Evolutionary conservation across 2,888 invertebrate genomes (phyloP).

Genomic region (Acanthopleura granulata): DNA sequence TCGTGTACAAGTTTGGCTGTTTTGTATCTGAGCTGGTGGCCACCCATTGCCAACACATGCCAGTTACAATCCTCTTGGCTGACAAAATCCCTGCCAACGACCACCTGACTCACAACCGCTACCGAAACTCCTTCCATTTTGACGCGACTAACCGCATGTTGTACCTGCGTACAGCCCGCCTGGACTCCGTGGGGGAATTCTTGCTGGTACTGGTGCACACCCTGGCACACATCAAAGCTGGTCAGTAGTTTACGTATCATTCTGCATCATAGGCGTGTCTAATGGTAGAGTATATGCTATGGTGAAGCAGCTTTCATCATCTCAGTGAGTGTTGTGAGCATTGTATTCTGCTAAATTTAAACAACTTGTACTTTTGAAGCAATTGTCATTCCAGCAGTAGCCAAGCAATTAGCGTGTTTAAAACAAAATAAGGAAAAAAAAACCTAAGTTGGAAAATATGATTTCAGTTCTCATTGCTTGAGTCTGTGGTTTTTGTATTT

Average conservation of each 20-base stretch:
- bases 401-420: no score
- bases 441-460: no score
- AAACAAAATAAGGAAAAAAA: no score
- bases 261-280: no score
- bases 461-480: no score
- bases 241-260: slow-evolving; percentile 41
- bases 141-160: slow-evolving; percentile 65
- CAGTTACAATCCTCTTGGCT: slow-evolving; percentile 64
- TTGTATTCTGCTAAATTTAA: no score
- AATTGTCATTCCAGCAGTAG: no score
- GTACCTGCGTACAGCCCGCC: slow-evolving; percentile 58
- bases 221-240: slow-evolving; percentile 64
- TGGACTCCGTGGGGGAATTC: slow-evolving; percentile 65
- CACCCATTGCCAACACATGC: slow-evolving; percentile 58
- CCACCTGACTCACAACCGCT: slow-evolving; percentile 56
- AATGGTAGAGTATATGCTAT: no score
- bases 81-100: slow-evolving; percentile 63
- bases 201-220: slow-evolving; percentile 62
- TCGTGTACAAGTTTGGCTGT: slow-evolving; percentile 67
- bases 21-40: slow-evolving; percentile 60
- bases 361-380: no score
- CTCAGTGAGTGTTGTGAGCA: no score
- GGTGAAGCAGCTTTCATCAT: no score
- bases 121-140: slow-evolving; percentile 65
- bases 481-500: no score